phyloP scores from a whole-genome alignment of 2,888 invertebrate genomes.

The Drosophila mercatorum region DNA sequence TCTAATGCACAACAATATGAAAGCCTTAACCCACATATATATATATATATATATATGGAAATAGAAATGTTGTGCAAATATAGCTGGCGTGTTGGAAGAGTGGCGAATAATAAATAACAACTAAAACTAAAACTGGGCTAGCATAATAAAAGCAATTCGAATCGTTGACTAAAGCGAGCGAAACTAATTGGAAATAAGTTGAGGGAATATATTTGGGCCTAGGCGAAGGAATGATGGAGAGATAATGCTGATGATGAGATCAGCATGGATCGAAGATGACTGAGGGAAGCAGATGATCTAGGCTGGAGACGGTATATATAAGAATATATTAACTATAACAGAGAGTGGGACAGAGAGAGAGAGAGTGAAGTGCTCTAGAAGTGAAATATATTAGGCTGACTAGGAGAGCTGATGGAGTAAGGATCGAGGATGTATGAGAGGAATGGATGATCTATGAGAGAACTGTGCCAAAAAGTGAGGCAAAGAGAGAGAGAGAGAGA shows the following conservation, averaged over 20 bases:
- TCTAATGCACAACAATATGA: slow-evolving; percentile 37
- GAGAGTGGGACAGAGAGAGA: background rate
- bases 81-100: background rate
- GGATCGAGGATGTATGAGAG: too few relatives aligned
- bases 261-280: background rate
- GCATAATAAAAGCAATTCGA: slow-evolving; percentile 6
- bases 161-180: background rate
- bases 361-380: background rate
- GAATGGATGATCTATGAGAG: too few relatives aligned
- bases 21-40: slow-evolving; percentile 51
- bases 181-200: background rate
- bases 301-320: background rate
- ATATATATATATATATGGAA: background rate
- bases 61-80: slow-evolving; percentile 18
- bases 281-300: background rate
- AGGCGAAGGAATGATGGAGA: too few relatives aligned
- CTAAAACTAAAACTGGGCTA: slow-evolving; percentile 5
- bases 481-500: too few relatives aligned
- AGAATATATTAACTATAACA: background rate
- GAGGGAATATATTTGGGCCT: background rate
- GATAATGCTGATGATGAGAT: background rate
- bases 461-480: too few relatives aligned
- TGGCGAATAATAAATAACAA: background rate
- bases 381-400: background rate
- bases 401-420: too few relatives aligned